Evolutionary conservation across 1,140 invertebrate species (phyloP), one percentile per base, ranked within the genome.

Genomic region (Zaprionus kolodkinae): DNA sequence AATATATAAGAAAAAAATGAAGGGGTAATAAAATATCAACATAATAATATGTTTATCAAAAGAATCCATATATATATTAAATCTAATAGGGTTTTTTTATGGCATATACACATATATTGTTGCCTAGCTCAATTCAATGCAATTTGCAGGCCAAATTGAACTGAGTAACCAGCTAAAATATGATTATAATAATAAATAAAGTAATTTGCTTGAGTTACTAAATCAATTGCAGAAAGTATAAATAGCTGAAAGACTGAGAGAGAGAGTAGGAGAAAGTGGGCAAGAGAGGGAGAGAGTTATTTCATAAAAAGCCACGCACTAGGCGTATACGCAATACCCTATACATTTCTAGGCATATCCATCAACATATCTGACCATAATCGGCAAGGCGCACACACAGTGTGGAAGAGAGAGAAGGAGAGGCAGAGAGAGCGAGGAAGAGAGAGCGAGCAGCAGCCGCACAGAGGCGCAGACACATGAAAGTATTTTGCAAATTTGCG

Each of bases 401-500:
- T n/a, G n/a, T 21, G 21, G 21, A 2, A 25, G 17, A 54, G 45
- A 57, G 27, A 30, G 27, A 30, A 3, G 27, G 27, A 30, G 27
- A 30, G 27, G 6, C 1, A 4, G 27, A 30, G 27, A 21, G 21
- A 21, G 21, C n/a, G n/a, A n/a, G 21, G 21, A 2, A 3, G 27
- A 30, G 27, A 30, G 27, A 6, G 27, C 27, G 27, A 1, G 27
- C 27, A 30, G 27, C 27, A 30, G 27, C 27, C 30, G 40, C 62
- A 52, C 50, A 17, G 50, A 77, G 80, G 67, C 75, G 67, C 75
- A 75, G 75, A 81, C 81, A 78, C 78, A 83, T 79, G 61, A 90
- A 89, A 89, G 78, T 89, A 89, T 89, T 89, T 89, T 89, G 85
- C 86, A 89, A 89, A 89, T 90, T 89, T 90, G 86, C 86, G 86